Evolutionary conservation across 2,797 vertebrate genomes (phyloP), one percentile per base, ranked within the genome.

Genomic region (Molossus molossus): DNA sequence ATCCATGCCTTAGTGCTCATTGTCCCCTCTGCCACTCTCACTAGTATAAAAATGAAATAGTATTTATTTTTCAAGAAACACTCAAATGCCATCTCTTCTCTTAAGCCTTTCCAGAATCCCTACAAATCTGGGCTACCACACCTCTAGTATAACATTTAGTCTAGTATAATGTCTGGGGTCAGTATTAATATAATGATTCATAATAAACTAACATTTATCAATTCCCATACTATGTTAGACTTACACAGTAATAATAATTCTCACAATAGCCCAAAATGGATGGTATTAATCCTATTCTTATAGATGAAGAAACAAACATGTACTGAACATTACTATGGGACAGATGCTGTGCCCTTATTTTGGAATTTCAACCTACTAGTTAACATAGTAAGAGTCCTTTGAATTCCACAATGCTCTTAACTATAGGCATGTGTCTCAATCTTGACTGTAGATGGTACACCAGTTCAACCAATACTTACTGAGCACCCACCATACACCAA

Each of bases 151-250:
- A 85, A 88, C 21, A 67, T 57, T 76, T 72, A 81, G 50, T 55
- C 87, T 1, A 77, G 40, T 72, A 55, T 77, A 62, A 67, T 50
- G 20, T 27, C 67, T 77, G 75, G 9, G 45, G 23, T 70, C 45
- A 73, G 37, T 29, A 77, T 57, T 81, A 87, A 91, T 91, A 85
- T 29, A 80, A 60, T 58, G 13, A 79, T 50, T 23, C 5, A 50
- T 58, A 79, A 88, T 64, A 62, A 94, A 18, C 20, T 12, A 83
- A 92, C 29, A 53, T 72, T 87, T 91, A 62, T 57, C 84, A 83
- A 20, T 21, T 0, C 9, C 58, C 3, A 20, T 0, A 76, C n/a
- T 72, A 80, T 10, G 17, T 84, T 77, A 75, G 23, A 40, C 17
- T 79, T 94, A 33, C 0, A 70, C 18, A 79, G 37, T 21, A 69